Percentiles rank a stretch among this genome's conserved stretches.
Evolutionary conservation across 2,797 vertebrate genomes (phyloP).

Genomic region (Tachyglossus aculeatus): DNA sequence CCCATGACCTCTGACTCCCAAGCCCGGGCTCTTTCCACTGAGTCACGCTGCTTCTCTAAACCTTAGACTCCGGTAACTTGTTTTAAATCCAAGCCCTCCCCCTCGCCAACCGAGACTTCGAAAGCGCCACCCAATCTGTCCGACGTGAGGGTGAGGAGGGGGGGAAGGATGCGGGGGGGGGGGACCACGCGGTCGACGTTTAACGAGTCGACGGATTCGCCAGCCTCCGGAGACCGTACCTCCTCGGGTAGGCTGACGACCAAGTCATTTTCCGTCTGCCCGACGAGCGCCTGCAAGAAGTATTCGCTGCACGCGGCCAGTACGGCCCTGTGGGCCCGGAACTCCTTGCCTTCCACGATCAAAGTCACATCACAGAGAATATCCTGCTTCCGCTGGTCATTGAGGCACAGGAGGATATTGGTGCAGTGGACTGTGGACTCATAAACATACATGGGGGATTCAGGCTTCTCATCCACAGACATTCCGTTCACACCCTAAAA

Average conservation of each 20-base stretch:
- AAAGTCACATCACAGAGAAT: slow-evolving; percentile 99
- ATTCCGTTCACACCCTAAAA: slow-evolving; percentile 98
- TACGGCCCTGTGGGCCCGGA: slow-evolving; percentile 96
- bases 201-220: no score
- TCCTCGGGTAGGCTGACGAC: slow-evolving; percentile 95
- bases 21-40: no score
- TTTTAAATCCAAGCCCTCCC: no score
- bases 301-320: slow-evolving; percentile 98
- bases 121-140: no score
- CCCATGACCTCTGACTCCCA: no score
- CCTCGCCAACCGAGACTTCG: no score
- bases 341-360: slow-evolving; percentile 96
- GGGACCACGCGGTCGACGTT: no score
- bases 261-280: slow-evolving; percentile 93
- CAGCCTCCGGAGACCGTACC: slow-evolving; percentile 88
- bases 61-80: no score
- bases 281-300: slow-evolving; percentile 93
- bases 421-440: slow-evolving; percentile 99
- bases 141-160: no score
- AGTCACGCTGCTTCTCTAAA: no score
- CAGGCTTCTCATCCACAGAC: slow-evolving; percentile 99
- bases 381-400: slow-evolving; percentile 98
- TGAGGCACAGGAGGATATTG: slow-evolving; percentile 99
- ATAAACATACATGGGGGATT: slow-evolving; percentile 99
- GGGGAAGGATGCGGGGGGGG: no score